Evolutionary conservation across 2,888 invertebrate genomes (phyloP).

Genomic region (Aspidiotus rigidus): DNA sequence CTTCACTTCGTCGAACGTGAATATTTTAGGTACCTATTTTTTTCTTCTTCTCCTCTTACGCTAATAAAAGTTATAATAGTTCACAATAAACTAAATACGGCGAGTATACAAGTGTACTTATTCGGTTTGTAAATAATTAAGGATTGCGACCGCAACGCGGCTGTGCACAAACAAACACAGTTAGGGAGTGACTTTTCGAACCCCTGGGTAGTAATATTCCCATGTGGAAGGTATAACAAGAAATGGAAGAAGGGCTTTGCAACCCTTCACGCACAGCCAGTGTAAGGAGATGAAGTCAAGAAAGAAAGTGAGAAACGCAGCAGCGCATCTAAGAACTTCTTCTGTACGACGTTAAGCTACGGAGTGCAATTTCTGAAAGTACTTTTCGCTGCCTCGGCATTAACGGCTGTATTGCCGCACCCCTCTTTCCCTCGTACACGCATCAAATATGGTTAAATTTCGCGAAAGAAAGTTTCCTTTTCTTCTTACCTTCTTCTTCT

Average conservation of each 20-base stretch:
- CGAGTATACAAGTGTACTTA: neutral
- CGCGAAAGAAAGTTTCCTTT: too few relatives aligned
- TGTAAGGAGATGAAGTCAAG: constrained; percentile 20
- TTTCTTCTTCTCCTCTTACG: too few relatives aligned
- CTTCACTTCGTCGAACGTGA: too few relatives aligned
- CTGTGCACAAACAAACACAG: neutral
- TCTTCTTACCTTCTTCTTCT: too few relatives aligned
- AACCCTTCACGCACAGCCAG: constrained; percentile 16
- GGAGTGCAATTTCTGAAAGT: constrained; percentile 24
- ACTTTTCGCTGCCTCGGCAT: constrained; percentile 28
- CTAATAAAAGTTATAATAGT: neutral
- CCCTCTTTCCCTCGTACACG: too few relatives aligned
- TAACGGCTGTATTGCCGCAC: neutral
- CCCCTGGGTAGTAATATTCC: constrained; percentile 25
- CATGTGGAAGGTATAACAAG: constrained; percentile 27
- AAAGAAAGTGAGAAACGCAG: constrained; percentile 20
- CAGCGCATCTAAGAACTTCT: neutral
- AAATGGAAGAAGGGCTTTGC: constrained; percentile 6
- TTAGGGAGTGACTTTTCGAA: constrained; percentile 5
- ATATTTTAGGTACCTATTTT: too few relatives aligned
- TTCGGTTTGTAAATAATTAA: constrained; percentile 5
- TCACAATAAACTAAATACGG: neutral
- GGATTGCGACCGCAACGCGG: neutral
- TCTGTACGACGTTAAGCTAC: neutral
- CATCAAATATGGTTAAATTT: too few relatives aligned